A percentile compares a stretch with the other conserved stretches of the same genome.
phyloP scores from a whole-genome alignment of 2,888 invertebrate genomes.

The Villa cingulata region DNA sequence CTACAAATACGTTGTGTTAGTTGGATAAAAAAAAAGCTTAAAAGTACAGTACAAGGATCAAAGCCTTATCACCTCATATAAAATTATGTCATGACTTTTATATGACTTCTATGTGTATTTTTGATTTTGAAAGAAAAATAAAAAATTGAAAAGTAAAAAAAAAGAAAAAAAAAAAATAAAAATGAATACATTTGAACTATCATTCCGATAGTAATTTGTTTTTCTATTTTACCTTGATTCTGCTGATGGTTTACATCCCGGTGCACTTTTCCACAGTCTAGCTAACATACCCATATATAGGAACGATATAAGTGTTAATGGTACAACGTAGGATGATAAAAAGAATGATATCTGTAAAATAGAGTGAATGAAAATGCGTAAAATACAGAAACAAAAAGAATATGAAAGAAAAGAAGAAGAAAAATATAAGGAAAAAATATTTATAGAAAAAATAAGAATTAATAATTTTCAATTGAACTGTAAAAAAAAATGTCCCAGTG shows the following conservation, averaged over 20 bases:
- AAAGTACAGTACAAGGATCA: neutral
- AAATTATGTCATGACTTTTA: neutral
- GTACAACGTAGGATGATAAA: slow-evolving; percentile 75
- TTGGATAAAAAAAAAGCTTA: no score
- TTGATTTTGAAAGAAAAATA: slow-evolving; percentile 20
- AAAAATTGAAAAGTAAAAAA: neutral
- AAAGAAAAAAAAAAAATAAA: neutral
- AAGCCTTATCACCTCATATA: neutral
- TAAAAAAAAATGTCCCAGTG: no score
- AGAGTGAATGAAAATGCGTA: no score
- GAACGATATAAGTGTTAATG: slow-evolving; percentile 70
- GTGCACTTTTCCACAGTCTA: slow-evolving; percentile 66
- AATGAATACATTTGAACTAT: neutral
- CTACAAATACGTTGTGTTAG: no score
- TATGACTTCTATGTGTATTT: neutral
- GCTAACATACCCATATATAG: slow-evolving; percentile 83
- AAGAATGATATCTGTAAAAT: slow-evolving; percentile 64
- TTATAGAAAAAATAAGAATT: no score
- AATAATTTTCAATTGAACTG: no score
- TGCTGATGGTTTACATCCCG: slow-evolving; percentile 66
- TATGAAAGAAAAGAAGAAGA: no score
- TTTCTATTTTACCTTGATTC: slow-evolving; percentile 43
- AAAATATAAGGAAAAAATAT: no score
- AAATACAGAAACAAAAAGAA: no score
- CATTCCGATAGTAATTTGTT: no score